phyloP scores from a whole-genome alignment of 1,140 invertebrate genomes.

The Linepithema humile region DNA sequence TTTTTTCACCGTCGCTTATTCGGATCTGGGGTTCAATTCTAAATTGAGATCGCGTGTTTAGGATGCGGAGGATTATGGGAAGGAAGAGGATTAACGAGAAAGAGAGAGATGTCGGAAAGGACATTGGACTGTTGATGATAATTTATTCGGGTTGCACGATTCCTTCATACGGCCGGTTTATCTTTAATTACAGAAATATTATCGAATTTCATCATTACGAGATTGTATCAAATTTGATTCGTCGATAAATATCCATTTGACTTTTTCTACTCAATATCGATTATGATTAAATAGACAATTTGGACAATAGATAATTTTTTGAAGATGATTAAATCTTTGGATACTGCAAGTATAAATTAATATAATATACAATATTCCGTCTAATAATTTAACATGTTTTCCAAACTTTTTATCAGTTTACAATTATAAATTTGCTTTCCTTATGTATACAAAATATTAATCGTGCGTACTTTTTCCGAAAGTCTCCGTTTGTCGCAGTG shows the following conservation, averaged over 20 bases:
- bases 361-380: neutral
- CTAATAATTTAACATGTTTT: neutral
- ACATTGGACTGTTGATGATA: conserved; percentile 35
- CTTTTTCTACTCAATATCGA: conserved; percentile 1
- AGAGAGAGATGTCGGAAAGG: neutral
- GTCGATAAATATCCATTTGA: neutral
- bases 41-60: conserved; percentile 56
- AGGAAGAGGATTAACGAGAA: conserved; percentile 41
- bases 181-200: conserved; percentile 25
- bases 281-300: neutral
- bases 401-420: neutral
- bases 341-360: neutral
- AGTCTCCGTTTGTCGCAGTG: neutral
- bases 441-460: neutral
- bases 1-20: conserved; percentile 36
- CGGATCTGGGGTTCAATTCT: conserved; percentile 38
- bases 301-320: neutral
- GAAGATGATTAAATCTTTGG: neutral
- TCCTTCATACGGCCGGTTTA: neutral
- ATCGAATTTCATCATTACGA: neutral
- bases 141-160: conserved; percentile 30
- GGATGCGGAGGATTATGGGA: conserved; percentile 38
- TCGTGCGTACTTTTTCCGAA: neutral
- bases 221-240: conserved; percentile 21
- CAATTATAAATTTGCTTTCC: neutral